Conservation (phyloP, 2,888 invertebrate genomes). For the Icerya purchasi region DNA sequence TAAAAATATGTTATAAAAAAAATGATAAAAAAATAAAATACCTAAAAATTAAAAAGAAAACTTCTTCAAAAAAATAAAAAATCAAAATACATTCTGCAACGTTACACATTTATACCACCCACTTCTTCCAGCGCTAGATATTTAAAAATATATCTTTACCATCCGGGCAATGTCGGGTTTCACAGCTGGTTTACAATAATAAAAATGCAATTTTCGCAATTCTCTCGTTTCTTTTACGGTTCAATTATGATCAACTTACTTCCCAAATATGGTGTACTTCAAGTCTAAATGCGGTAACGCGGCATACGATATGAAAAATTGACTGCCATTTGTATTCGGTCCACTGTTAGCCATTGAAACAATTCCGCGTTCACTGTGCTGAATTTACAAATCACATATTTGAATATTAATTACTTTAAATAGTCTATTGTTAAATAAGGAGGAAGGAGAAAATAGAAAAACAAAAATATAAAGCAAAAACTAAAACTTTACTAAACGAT, state of each 20-base stretch:
- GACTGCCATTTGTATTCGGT: conserved; percentile 90
- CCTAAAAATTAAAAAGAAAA: conserved; percentile 6
- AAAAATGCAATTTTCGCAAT: background rate
- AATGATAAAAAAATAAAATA: conserved; percentile 8
- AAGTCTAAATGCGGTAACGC: conserved; percentile 88
- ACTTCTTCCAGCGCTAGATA: too few relatives aligned
- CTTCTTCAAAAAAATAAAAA: conserved; percentile 1
- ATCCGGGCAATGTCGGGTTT: too few relatives aligned
- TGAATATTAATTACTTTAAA: too few relatives aligned
- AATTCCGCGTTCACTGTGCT: conserved; percentile 66
- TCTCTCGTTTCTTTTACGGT: background rate
- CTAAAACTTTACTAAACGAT: too few relatives aligned
- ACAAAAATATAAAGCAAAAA: too few relatives aligned
- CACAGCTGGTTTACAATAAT: background rate
- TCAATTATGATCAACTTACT: conserved; percentile 34
- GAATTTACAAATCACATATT: too few relatives aligned
- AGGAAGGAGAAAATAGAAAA: too few relatives aligned
- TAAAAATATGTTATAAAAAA: conserved; percentile 1
- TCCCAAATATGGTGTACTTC: conserved; percentile 93
- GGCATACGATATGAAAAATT: conserved; percentile 89
- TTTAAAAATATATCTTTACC: too few relatives aligned
- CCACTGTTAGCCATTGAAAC: conserved; percentile 98
- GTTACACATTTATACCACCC: too few relatives aligned
- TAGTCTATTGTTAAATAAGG: too few relatives aligned
- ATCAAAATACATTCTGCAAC: background rate